Evolutionary conservation across 2,113 vertebrate species (phyloP).

Genomic region (Odocoileus virginianus): DNA sequence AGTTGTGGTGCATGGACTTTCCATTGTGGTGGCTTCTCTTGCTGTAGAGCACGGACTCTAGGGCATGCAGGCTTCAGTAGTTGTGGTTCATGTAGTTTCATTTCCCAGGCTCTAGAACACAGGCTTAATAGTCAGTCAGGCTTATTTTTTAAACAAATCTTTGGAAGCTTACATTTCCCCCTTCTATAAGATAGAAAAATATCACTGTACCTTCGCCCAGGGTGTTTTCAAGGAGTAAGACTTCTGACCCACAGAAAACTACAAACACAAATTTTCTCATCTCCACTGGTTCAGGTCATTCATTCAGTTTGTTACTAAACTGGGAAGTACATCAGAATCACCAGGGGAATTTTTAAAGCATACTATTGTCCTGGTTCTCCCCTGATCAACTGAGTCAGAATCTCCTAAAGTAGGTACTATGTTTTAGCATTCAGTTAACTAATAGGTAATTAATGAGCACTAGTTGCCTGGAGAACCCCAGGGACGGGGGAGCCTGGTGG

Average conservation of each 20-base stretch:
- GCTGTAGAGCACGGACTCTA: background rate
- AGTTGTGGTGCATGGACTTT: background rate
- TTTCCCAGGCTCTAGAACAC: background rate
- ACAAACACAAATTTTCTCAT: background rate
- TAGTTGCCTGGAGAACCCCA: too few species aligned
- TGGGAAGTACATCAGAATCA: background rate
- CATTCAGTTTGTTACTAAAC: background rate
- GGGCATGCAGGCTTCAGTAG: background rate
- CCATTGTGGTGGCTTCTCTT: background rate
- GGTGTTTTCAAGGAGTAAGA: background rate
- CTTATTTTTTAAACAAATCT: background rate
- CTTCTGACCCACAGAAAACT: background rate
- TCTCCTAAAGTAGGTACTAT: background rate
- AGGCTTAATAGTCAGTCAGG: background rate
- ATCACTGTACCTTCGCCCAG: background rate
- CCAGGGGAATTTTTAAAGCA: background rate
- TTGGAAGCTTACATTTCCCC: background rate
- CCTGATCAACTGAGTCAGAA: background rate
- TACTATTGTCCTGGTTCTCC: background rate
- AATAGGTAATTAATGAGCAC: background rate
- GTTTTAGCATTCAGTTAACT: background rate
- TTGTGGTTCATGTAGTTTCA: background rate
- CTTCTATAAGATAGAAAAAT: background rate
- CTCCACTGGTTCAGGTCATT: background rate
- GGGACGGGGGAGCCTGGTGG: too few species aligned